phyloP scores from a whole-genome alignment of 2,113 vertebrate genomes.

The Chiloscyllium plagiosum region DNA sequence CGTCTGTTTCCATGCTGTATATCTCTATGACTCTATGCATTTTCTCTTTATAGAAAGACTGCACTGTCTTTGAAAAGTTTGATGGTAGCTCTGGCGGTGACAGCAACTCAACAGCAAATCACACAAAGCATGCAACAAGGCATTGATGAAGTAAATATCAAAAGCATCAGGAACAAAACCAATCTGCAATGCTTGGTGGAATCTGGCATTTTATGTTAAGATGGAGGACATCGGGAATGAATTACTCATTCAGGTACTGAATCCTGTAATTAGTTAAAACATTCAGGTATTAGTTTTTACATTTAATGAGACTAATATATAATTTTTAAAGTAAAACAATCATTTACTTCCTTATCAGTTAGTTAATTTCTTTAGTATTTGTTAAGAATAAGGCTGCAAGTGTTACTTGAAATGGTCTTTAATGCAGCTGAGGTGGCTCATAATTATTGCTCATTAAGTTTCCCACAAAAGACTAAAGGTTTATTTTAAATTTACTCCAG shows the following conservation, averaged over 20 bases:
- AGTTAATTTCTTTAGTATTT: slow-evolving; percentile 7
- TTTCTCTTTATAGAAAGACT: background rate
- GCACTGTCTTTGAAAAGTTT: background rate
- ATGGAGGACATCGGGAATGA: background rate
- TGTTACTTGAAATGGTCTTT: background rate
- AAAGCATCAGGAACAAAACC: background rate
- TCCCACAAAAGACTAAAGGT: background rate
- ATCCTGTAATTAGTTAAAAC: background rate
- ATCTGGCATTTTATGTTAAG: background rate
- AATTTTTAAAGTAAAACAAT: background rate
- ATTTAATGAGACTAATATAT: background rate
- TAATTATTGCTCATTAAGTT: background rate
- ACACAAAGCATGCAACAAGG: background rate
- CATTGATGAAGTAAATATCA: background rate
- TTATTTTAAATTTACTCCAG: background rate
- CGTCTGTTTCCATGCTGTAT: too few relatives aligned
- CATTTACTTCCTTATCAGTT: background rate
- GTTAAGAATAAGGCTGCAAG: background rate
- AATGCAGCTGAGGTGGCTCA: background rate
- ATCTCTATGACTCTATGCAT: too few relatives aligned
- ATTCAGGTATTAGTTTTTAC: background rate
- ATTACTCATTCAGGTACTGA: background rate
- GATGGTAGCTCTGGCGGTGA: background rate
- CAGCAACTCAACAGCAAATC: background rate
- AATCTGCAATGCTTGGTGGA: background rate